A percentile compares a stretch with the other conserved stretches of the same genome.
These are phyloP conservation scores for Parotocinclus haroldoi DNA, from an alignment of 2,797 vertebrate genomes.

Conservation along the genomic window DNA sequence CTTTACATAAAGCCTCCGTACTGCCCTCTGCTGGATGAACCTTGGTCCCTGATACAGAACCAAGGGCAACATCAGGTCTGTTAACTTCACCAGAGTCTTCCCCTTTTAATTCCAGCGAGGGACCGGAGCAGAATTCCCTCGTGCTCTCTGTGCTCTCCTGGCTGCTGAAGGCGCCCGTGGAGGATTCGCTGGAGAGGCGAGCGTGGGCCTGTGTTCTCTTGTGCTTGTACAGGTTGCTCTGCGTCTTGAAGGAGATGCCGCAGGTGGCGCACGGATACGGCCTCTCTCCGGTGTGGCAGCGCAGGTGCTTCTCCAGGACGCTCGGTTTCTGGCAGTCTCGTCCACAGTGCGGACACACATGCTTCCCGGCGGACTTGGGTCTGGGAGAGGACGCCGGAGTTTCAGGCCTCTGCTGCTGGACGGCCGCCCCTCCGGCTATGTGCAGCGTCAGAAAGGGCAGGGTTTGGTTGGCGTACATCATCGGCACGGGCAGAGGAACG, in stretches of 20 bases:
- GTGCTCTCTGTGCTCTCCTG: slow-evolving; percentile 66
- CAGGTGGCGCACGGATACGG: slow-evolving; percentile 90
- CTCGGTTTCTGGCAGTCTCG: slow-evolving; percentile 95
- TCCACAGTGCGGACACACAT: slow-evolving; percentile 87
- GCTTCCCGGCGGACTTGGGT: slow-evolving; percentile 79
- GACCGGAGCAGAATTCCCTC: slow-evolving; percentile 57
- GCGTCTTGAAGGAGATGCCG: slow-evolving; percentile 94
- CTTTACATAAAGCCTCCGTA: slow-evolving; percentile 40
- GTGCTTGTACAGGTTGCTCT: slow-evolving; percentile 97
- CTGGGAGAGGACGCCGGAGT: slow-evolving; percentile 62
- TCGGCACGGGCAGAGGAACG: slow-evolving; percentile 60
- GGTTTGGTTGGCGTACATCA: slow-evolving; percentile 68
- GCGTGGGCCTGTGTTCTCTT: slow-evolving; percentile 89
- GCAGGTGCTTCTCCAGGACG: slow-evolving; percentile 93
- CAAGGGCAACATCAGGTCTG: slow-evolving; percentile 35
- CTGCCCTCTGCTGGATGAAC: slow-evolving; percentile 28
- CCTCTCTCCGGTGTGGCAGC: slow-evolving; percentile 93
- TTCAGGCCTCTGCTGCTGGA: slow-evolving; percentile 63
- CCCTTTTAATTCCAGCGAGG: slow-evolving; percentile 55
- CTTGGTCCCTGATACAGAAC: slow-evolving; percentile 29
- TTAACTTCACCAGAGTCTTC: slow-evolving; percentile 51
- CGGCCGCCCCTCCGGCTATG: slow-evolving; percentile 75
- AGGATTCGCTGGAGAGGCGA: slow-evolving; percentile 77
- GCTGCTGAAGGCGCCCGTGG: slow-evolving; percentile 60
- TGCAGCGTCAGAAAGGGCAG: slow-evolving; percentile 79